Base-by-base conservation (phyloP, 2,113 vertebrate species). In the Trogon surrucura region DNA sequence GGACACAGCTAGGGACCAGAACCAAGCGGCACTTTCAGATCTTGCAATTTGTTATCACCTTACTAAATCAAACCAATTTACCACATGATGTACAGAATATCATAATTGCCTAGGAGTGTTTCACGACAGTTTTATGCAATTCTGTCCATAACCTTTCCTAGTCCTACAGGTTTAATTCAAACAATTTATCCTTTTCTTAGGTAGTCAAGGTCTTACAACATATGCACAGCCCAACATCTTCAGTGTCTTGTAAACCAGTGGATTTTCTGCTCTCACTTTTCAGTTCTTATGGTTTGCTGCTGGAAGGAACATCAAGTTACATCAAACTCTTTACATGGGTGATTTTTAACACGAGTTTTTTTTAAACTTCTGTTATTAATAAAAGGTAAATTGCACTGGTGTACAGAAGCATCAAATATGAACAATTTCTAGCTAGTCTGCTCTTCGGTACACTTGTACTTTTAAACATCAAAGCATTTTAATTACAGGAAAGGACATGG, bases 391-490 rank as follows among this genome's bases (percentile, higher is more conserved):
- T 71, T 71, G 5, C 23, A n/a, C 11, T 78, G 73, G 53, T 90
- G 91, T 90, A 75, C 60, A 84, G 48, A 84, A 62, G 12, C 22
- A 3, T 67, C 47, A 94, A 90, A 88, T 74, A 77, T 21, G 30
- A 88, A 48, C 44, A 27, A 5, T 85, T 93, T 82, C 60, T 72
- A 83, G 56, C 19, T 81, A 64, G 44, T 66, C 29, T 62, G 27
- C 83, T 96, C 67, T 66, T 71, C 44, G 44, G 79, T 90, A 29
- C 74, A 54, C 16, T 78, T 86, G 51, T 56, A 56, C 26, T 86
- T 90, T 93, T 74, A 85, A 94, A 81, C 64, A 84, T 78, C 51
- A 93, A 91, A 96, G 56, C 5, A 53, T 95, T 94, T 83, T 96
- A 95, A 93, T 92, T 90, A 84, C 36, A 79, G 44, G 57, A 86